phyloP scores from a whole-genome alignment of 2,888 invertebrate species.

The Vesta saturnalis region DNA sequence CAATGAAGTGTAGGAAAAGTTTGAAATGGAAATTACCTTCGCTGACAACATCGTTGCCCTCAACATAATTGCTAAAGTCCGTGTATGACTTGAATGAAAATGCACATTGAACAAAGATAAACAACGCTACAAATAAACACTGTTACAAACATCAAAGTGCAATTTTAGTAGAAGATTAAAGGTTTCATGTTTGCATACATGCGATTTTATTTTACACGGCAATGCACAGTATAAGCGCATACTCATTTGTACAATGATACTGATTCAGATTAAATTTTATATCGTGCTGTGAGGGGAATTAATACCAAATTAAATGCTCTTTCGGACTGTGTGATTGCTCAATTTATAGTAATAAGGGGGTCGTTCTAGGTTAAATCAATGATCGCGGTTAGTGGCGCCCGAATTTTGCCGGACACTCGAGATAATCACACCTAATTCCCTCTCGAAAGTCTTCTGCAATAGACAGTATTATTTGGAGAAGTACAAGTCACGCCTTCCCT shows the following conservation, averaged over 20 bases:
- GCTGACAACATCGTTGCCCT: conserved; percentile 21
- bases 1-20: conserved; percentile 29
- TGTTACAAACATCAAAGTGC: not conserved
- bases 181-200: conserved; percentile 24
- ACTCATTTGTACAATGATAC: conserved; percentile 8
- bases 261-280: conserved; percentile 23
- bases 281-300: conserved; percentile 18
- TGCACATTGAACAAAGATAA: not conserved
- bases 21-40: conserved; percentile 27
- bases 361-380: conserved; percentile 50
- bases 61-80: conserved; percentile 24
- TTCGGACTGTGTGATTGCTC: conserved; percentile 33
- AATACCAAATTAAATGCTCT: conserved; percentile 32
- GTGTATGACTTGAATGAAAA: conserved; percentile 20
- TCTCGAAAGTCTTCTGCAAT: conserved; percentile 47
- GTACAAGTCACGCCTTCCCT: conserved; percentile 29
- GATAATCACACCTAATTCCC: conserved; percentile 54
- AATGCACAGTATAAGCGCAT: conserved; percentile 5
- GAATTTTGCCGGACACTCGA: conserved; percentile 49
- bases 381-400: conserved; percentile 46
- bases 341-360: conserved; percentile 41
- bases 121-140: not conserved
- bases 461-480: conserved; percentile 30
- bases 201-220: conserved; percentile 11
- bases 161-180: conserved; percentile 6